A percentile compares a stretch with the other conserved stretches of the same genome.
These are phyloP conservation scores for Brachionus plicatilis DNA, from an alignment of 1,140 invertebrate genomes.

Conservation along the genomic window DNA sequence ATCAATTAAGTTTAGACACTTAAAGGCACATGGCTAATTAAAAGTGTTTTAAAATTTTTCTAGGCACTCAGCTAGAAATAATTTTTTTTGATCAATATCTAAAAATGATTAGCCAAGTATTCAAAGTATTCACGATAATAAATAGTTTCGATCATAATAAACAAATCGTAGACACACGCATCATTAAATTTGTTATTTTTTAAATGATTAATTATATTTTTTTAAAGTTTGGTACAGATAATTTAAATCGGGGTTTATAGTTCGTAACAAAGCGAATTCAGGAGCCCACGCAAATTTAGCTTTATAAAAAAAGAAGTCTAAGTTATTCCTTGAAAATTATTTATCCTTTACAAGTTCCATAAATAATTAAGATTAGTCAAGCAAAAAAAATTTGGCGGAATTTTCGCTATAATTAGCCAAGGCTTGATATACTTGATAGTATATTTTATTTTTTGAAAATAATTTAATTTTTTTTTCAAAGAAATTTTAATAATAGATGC, in stretches of 20 bases:
- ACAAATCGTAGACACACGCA: conserved; percentile 12
- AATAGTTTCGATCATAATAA: neutral
- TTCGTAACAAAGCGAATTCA: neutral
- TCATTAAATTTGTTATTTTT: neutral
- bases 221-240: neutral
- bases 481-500: conserved; percentile 30
- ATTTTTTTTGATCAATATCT: neutral
- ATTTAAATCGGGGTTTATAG: neutral
- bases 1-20: neutral
- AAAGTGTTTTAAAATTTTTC: neutral
- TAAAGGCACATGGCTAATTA: neutral
- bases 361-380: neutral
- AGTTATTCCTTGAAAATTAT: neutral
- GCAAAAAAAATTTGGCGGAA: neutral
- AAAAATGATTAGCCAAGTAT: neutral
- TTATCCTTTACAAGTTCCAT: neutral
- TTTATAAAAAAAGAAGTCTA: neutral
- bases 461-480: neutral
- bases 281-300: neutral
- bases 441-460: neutral
- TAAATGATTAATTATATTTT: conserved; percentile 27
- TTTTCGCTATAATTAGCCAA: neutral
- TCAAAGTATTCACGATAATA: neutral
- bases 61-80: neutral
- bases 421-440: neutral